Evolutionary conservation across 2,888 invertebrate genomes (phyloP).

Genomic region (Lypha dubia): DNA sequence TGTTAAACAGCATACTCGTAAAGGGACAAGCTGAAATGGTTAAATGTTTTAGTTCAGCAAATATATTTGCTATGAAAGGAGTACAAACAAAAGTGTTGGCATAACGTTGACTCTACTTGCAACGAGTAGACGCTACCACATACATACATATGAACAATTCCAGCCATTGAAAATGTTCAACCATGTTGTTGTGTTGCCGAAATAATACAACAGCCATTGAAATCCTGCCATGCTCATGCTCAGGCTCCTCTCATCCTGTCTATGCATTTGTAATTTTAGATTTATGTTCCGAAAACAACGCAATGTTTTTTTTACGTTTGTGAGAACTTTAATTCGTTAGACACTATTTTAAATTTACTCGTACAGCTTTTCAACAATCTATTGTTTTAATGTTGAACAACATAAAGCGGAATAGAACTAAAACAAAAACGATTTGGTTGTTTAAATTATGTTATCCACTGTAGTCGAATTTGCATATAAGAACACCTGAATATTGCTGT

Average conservation of each 20-base stretch:
- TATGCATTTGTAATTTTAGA: slow-evolving; percentile 21
- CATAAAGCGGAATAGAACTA: slow-evolving; percentile 36
- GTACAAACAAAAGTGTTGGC: slow-evolving; percentile 60
- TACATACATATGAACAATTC: slow-evolving; percentile 17
- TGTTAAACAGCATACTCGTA: not conserved
- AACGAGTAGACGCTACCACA: not conserved
- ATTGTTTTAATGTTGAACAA: slow-evolving; percentile 59
- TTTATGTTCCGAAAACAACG: slow-evolving; percentile 36
- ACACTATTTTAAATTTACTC: slow-evolving; percentile 49
- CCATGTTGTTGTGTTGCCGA: slow-evolving; percentile 26
- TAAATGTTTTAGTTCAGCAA: slow-evolving; percentile 61
- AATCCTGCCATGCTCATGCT: not conserved
- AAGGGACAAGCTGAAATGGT: slow-evolving; percentile 28
- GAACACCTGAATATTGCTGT: not conserved
- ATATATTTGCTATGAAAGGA: slow-evolving; percentile 31
- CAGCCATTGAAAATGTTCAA: slow-evolving; percentile 18
- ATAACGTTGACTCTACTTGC: slow-evolving; percentile 1
- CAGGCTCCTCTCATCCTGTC: not conserved
- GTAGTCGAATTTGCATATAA: slow-evolving; percentile 4
- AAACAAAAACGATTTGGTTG: slow-evolving; percentile 19
- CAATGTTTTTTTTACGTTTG: not conserved
- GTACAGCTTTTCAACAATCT: slow-evolving; percentile 36
- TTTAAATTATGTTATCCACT: slow-evolving; percentile 44
- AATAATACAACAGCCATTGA: slow-evolving; percentile 1
- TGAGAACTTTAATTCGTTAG: slow-evolving; percentile 11